Evolutionary conservation across 2,888 invertebrate genomes (phyloP).

Genomic region (Drosophila longiperda): DNA sequence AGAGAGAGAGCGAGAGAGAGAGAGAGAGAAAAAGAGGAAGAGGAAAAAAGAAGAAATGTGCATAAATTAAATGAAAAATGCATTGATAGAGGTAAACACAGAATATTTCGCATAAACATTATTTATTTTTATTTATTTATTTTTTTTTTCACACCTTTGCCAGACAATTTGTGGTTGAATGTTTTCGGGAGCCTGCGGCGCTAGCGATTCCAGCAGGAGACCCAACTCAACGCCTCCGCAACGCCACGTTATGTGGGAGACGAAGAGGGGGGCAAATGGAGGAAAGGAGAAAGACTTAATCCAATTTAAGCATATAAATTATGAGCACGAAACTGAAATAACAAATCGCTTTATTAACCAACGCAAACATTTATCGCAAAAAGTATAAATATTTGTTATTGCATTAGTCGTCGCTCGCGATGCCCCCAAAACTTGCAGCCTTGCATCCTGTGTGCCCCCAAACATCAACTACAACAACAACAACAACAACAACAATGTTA

Average conservation of each 20-base stretch:
- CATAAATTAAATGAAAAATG: constrained; percentile 45
- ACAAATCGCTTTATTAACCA: constrained; percentile 82
- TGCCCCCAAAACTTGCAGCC: constrained; percentile 24
- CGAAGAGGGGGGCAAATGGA: not conserved
- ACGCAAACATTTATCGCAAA: constrained; percentile 83
- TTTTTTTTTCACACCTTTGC: constrained; percentile 68
- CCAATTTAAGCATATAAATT: constrained; percentile 79
- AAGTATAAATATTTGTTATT: constrained; percentile 84
- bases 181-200: constrained; percentile 46
- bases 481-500: constrained; percentile 38
- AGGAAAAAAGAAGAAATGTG: constrained; percentile 2
- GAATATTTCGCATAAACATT: constrained; percentile 41
- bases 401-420: constrained; percentile 63
- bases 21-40: not conserved
- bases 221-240: constrained; percentile 73
- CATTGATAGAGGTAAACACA: constrained; percentile 45
- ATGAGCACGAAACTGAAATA: constrained; percentile 76
- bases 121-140: not conserved
- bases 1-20: not conserved
- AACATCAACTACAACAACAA: constrained; percentile 2
- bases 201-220: constrained; percentile 19
- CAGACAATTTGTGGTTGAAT: constrained; percentile 33
- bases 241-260: constrained; percentile 4
- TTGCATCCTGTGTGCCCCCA: constrained; percentile 43
- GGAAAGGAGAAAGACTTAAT: constrained; percentile 58